Percentiles rank a stretch among this genome's conserved stretches.
Conservation (phyloP, 2,888 invertebrate genomes). For the Campaea margaritaria region DNA sequence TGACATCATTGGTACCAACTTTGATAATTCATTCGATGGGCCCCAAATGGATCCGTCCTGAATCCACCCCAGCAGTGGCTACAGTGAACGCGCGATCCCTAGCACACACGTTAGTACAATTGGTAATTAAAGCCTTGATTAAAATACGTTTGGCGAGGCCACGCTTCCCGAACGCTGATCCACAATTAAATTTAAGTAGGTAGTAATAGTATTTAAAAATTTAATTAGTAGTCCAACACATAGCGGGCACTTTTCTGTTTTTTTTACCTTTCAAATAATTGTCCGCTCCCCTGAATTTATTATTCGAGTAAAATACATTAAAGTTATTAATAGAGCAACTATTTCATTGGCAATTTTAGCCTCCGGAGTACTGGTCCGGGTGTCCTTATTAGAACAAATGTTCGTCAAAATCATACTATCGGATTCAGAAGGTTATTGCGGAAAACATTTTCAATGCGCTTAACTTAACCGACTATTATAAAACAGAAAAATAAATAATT, state of each 20-base stretch:
- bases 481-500: no score
- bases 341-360: no score
- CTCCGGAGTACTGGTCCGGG: no score
- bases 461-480: no score
- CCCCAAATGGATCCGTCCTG: background rate
- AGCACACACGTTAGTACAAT: constrained; percentile 35
- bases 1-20: no score
- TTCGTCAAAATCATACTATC: no score
- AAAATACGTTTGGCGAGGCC: constrained; percentile 30
- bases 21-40: background rate
- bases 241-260: background rate
- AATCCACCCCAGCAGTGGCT: background rate
- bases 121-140: constrained; percentile 40
- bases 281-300: background rate
- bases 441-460: background rate
- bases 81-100: constrained; percentile 4
- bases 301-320: no score
- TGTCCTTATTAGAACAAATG: no score
- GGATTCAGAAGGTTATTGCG: no score
- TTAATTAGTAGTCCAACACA: constrained; percentile 18
- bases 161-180: background rate
- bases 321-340: no score
- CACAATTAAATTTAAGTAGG: constrained; percentile 20
- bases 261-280: background rate
- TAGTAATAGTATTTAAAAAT: constrained; percentile 22